phyloP scores from a whole-genome alignment of 1,140 invertebrate genomes.

The Acyrthosiphon pisum region DNA sequence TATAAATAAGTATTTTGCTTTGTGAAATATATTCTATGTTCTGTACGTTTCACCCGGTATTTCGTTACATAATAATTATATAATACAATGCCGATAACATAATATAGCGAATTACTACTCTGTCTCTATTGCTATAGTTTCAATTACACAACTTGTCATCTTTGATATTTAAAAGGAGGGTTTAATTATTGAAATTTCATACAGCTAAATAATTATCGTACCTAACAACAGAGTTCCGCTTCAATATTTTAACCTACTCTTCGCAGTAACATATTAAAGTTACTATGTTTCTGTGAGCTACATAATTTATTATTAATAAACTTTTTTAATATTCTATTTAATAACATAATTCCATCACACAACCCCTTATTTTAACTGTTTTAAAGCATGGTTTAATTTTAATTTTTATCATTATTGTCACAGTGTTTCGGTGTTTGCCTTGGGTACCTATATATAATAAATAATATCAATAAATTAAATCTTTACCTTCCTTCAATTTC shows the following conservation, averaged over 20 bases:
- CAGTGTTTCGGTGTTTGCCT: too few relatives aligned
- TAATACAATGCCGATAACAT: not conserved
- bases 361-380: too few relatives aligned
- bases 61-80: slow-evolving; percentile 10
- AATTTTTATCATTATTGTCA: not conserved
- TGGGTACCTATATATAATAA: too few relatives aligned
- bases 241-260: not conserved
- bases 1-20: not conserved
- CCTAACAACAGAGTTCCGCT: not conserved
- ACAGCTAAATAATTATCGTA: not conserved
- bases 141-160: not conserved
- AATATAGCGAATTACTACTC: not conserved
- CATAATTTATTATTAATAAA: not conserved
- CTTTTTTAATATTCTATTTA: too few relatives aligned
- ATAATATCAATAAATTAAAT: too few relatives aligned
- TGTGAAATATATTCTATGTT: not conserved
- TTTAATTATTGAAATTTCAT: not conserved
- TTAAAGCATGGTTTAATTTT: too few relatives aligned
- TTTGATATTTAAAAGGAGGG: not conserved
- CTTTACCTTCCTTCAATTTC: too few relatives aligned
- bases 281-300: not conserved
- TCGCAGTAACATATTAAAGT: not conserved
- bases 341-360: too few relatives aligned
- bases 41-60: not conserved
- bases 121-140: not conserved